Evolutionary conservation across 2,113 vertebrate species (phyloP).

Genomic region (Seriola quinqueradiata): DNA sequence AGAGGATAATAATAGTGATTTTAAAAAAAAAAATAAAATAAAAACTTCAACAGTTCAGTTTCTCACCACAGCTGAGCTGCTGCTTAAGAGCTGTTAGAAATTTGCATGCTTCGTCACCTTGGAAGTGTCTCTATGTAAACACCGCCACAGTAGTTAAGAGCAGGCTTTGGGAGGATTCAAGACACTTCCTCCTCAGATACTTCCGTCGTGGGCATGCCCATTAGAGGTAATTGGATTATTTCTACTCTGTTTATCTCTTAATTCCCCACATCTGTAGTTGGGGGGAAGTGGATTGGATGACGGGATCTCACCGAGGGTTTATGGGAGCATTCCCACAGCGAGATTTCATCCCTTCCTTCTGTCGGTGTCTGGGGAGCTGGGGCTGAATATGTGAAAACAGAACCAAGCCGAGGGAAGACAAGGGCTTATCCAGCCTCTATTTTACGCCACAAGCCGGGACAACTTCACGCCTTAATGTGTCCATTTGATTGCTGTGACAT

Average conservation of each 20-base stretch:
- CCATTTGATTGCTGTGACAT: slow-evolving; percentile 42
- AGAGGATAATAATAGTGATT: not conserved
- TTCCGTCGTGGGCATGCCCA: slow-evolving; percentile 56
- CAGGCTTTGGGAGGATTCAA: slow-evolving; percentile 56
- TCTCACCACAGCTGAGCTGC: not conserved
- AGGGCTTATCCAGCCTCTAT: slow-evolving; percentile 42
- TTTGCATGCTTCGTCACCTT: slow-evolving; percentile 46
- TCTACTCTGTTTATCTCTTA: slow-evolving; percentile 77
- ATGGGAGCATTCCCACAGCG: slow-evolving; percentile 41
- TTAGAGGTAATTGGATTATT: slow-evolving; percentile 80
- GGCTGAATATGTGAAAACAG: slow-evolving; percentile 32
- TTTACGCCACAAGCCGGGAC: slow-evolving; percentile 7
- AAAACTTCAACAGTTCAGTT: not conserved
- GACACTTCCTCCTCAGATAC: slow-evolving; percentile 53
- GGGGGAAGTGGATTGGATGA: slow-evolving; percentile 45
- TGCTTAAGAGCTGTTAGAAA: slow-evolving; percentile 16
- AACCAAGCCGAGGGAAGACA: slow-evolving; percentile 21
- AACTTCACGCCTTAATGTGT: slow-evolving; percentile 34
- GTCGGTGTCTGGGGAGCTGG: slow-evolving; percentile 22
- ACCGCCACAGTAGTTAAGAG: slow-evolving; percentile 49
- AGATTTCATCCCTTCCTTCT: slow-evolving; percentile 32
- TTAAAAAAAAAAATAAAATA: not conserved
- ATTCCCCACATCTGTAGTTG: slow-evolving; percentile 72
- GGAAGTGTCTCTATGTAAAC: slow-evolving; percentile 58
- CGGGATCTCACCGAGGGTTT: slow-evolving; percentile 38